Evolutionary conservation across 2,888 invertebrate genomes (phyloP).

Genomic region (Hydraecia micacea): DNA sequence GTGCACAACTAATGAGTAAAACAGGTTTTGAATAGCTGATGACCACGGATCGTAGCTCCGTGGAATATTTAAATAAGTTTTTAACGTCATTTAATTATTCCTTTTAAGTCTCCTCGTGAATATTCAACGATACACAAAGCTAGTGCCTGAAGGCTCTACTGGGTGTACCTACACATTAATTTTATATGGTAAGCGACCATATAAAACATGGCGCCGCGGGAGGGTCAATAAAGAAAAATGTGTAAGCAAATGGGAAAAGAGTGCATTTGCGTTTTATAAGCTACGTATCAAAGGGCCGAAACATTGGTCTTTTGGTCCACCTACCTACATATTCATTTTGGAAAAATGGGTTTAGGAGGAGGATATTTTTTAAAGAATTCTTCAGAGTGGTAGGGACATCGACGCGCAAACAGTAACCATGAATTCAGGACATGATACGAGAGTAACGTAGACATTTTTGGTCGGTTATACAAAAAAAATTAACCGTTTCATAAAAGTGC

Average conservation of each 20-base stretch:
- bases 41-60: slow-evolving; percentile 73
- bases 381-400: neutral
- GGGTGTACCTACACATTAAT: slow-evolving; percentile 59
- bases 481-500: no score
- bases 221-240: slow-evolving; percentile 29
- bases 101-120: slow-evolving; percentile 82
- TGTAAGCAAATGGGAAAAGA: neutral
- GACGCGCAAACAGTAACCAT: neutral
- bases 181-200: slow-evolving; percentile 64
- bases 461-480: no score
- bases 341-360: neutral
- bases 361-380: neutral
- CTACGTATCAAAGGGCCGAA: neutral
- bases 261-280: neutral
- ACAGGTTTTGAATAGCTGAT: slow-evolving; percentile 86
- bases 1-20: slow-evolving; percentile 78
- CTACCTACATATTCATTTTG: neutral
- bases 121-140: slow-evolving; percentile 80
- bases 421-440: neutral
- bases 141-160: slow-evolving; percentile 66
- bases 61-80: slow-evolving; percentile 87
- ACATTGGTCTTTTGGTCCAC: neutral
- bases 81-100: slow-evolving; percentile 87
- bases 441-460: neutral
- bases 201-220: slow-evolving; percentile 33